Percentiles rank a stretch among this genome's conserved stretches.
These are phyloP conservation scores for Coenobita brevimanus DNA, from an alignment of 1,140 invertebrate genomes.

Conservation along the genomic window DNA sequence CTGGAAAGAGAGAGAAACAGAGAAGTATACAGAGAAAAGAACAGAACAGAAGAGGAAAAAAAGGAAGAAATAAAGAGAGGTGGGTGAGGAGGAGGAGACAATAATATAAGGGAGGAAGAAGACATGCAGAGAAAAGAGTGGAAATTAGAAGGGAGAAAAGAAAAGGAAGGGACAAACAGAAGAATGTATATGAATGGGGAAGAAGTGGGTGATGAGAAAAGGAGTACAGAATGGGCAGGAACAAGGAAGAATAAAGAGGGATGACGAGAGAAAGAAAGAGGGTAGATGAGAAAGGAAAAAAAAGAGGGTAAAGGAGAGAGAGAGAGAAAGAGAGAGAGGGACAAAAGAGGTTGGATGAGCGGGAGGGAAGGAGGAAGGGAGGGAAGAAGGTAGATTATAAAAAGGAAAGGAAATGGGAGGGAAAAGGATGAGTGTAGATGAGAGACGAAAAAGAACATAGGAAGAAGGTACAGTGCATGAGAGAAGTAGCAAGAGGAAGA, in stretches of 20 bases:
- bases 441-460: not conserved
- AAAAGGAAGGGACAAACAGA: not conserved
- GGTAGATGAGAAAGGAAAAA: not conserved
- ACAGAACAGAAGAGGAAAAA: slow-evolving; percentile 11
- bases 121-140: not conserved
- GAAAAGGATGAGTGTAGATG: not conserved
- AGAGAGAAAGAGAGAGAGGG: not conserved
- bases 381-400: too few species aligned
- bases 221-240: not conserved
- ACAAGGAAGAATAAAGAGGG: not conserved
- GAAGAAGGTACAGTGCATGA: not conserved
- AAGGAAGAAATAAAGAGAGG: not conserved
- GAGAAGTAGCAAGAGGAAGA: not conserved
- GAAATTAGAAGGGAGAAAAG: not conserved
- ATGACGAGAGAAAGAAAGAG: not conserved
- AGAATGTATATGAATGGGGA: not conserved
- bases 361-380: not conserved
- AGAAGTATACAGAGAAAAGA: slow-evolving; percentile 19
- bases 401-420: too few species aligned
- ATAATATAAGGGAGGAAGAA: not conserved
- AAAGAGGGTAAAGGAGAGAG: not conserved
- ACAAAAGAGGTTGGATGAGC: not conserved
- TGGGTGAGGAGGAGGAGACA: not conserved
- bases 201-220: not conserved
- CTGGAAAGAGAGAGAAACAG: slow-evolving; percentile 26